phyloP scores from a whole-genome alignment of 2,888 invertebrate species.

The Boloria euphrosyne region DNA sequence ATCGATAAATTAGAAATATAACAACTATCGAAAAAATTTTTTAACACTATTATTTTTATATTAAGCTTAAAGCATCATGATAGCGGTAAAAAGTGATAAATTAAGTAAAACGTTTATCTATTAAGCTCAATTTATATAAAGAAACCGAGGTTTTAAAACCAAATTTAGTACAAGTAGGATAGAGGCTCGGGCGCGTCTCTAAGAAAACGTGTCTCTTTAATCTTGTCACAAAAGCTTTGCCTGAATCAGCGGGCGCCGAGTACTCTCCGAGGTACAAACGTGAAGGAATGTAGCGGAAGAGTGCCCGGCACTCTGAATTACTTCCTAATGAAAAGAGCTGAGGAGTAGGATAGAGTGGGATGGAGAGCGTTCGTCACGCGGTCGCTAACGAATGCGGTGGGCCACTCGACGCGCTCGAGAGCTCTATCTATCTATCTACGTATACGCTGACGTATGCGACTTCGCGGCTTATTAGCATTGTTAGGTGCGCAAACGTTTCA shows the following conservation, averaged over 20 bases:
- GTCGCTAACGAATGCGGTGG: constrained; percentile 78
- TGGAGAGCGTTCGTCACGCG: constrained; percentile 67
- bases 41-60: not conserved
- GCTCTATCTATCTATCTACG: constrained; percentile 44
- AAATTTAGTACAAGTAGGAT: constrained; percentile 71
- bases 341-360: constrained; percentile 70
- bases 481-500: constrained; percentile 35
- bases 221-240: constrained; percentile 81
- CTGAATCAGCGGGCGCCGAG: constrained; percentile 77
- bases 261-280: constrained; percentile 69
- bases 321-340: constrained; percentile 81
- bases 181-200: constrained; percentile 49
- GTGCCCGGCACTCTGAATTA: constrained; percentile 79
- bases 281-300: constrained; percentile 79
- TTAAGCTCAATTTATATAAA: constrained; percentile 23
- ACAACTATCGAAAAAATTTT: too few relatives aligned
- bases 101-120: constrained; percentile 26
- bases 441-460: constrained; percentile 43
- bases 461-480: constrained; percentile 48
- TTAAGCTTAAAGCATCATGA: not conserved
- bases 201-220: constrained; percentile 79
- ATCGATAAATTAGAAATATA: too few relatives aligned
- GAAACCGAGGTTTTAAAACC: constrained; percentile 62
- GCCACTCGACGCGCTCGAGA: constrained; percentile 66
- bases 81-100: constrained; percentile 6